Percentiles rank a stretch among this genome's conserved stretches.
phyloP scores from a whole-genome alignment of 2,888 invertebrate species.

The Perithous albicinctus region DNA sequence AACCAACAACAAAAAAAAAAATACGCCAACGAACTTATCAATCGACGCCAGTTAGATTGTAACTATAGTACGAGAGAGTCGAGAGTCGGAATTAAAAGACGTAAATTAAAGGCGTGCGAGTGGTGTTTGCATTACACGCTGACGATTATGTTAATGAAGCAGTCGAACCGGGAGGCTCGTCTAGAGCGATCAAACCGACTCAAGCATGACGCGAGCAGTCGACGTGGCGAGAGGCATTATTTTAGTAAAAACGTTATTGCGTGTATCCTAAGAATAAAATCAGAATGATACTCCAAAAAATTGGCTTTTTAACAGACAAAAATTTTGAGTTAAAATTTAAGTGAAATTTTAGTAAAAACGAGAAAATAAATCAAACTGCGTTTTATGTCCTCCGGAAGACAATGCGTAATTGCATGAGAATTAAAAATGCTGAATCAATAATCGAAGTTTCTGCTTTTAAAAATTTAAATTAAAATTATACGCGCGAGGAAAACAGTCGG shows the following conservation, averaged over 20 bases:
- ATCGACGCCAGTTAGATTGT: background rate
- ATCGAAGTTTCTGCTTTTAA: too few relatives aligned
- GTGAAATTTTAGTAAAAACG: too few relatives aligned
- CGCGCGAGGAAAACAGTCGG: too few relatives aligned
- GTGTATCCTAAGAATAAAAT: background rate
- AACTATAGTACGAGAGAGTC: background rate
- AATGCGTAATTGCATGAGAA: too few relatives aligned
- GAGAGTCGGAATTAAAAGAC: conserved; percentile 15
- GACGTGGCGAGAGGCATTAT: conserved; percentile 16
- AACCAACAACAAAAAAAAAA: background rate
- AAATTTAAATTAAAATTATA: too few relatives aligned
- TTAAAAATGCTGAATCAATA: too few relatives aligned
- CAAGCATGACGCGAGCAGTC: conserved; percentile 7
- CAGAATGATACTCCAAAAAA: background rate
- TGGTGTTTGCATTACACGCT: conserved; percentile 50
- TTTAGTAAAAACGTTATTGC: conserved; percentile 5
- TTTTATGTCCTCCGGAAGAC: too few relatives aligned
- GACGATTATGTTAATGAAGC: conserved; percentile 77
- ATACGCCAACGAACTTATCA: background rate
- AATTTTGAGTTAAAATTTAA: too few relatives aligned
- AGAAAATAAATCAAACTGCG: background rate
- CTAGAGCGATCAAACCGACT: conserved; percentile 55
- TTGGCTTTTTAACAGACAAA: too few relatives aligned
- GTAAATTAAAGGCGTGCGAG: conserved; percentile 34
- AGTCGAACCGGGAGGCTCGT: conserved; percentile 76